Percentiles rank a stretch among this genome's conserved stretches.
phyloP scores from a whole-genome alignment of 2,113 vertebrate species.

The Cepphus grylle region DNA sequence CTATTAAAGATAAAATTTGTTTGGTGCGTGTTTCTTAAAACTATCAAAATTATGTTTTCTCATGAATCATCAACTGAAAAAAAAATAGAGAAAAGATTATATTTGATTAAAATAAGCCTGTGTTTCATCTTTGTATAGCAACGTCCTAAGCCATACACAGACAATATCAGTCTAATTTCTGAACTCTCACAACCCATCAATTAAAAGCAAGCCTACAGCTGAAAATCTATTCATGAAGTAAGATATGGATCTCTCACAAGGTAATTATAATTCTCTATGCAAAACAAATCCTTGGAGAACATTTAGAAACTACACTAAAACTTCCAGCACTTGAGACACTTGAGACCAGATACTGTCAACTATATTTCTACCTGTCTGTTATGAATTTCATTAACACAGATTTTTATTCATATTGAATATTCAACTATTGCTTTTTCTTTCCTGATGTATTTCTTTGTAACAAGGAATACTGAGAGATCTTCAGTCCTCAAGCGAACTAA shows the following conservation, averaged over 20 bases:
- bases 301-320: neutral
- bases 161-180: neutral
- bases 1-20: neutral
- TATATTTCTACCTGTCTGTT: neutral
- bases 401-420: neutral
- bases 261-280: neutral
- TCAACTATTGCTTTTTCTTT: neutral
- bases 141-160: neutral
- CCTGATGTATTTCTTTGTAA: neutral
- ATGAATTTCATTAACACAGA: neutral
- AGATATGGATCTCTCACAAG: neutral
- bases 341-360: neutral
- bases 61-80: neutral
- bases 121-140: neutral
- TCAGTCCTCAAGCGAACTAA: neutral
- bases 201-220: neutral
- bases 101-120: neutral
- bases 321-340: neutral
- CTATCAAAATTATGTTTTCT: neutral
- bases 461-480: neutral
- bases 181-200: neutral
- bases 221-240: neutral
- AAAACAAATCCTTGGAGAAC: neutral
- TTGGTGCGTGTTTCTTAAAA: neutral
- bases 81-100: neutral